Evolutionary conservation across 1,140 invertebrate species (phyloP), one percentile per base, ranked within the genome.

Genomic region (Drosophila rufa): DNA sequence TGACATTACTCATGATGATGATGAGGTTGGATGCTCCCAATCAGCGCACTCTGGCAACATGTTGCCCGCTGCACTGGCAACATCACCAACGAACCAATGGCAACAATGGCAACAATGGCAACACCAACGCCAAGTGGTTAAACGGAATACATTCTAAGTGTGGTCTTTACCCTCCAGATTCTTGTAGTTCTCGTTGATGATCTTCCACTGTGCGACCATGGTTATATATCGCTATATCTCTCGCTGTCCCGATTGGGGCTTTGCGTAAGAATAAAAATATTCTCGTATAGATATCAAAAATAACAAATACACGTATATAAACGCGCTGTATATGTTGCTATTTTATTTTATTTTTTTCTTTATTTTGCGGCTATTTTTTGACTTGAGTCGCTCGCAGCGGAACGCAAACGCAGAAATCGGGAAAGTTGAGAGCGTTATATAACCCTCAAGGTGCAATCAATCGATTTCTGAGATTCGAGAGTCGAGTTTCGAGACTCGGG

Each of bases 131-230:
- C 14, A 38, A n/a, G 53, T 40, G 19, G 33, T 55, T 48, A 42
- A 36, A 40, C 25, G 17, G 22, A 38, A 19, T 11, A 51, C 53
- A 19, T 0, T 38, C n/a, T 15, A 43, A 5, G 66, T 8, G 27
- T 58, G 47, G 48, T 79, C 67, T 87, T 92, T 92, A 92, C 91
- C 91, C 73, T 92, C 91, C 74, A 92, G 68, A 79, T 92, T 92
- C 62, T 92, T 92, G 71, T 92, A 92, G 80, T 91, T 92, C 50
- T 76, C 64, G 69, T 92, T 92, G 67, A 92, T 92, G 60, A 79
- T 47, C 53, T 85, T 91, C 91, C 91, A 92, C 91, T 92, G 91
- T 47, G 91, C 82, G 51, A 76, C 91, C 91, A 92, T 92, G 50
- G 51, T 59, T 67, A 46, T 79, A 62, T 59, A 45, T 57, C 56